phyloP scores from a whole-genome alignment of 1,140 invertebrate genomes.

The Meloidogyne hapla region DNA sequence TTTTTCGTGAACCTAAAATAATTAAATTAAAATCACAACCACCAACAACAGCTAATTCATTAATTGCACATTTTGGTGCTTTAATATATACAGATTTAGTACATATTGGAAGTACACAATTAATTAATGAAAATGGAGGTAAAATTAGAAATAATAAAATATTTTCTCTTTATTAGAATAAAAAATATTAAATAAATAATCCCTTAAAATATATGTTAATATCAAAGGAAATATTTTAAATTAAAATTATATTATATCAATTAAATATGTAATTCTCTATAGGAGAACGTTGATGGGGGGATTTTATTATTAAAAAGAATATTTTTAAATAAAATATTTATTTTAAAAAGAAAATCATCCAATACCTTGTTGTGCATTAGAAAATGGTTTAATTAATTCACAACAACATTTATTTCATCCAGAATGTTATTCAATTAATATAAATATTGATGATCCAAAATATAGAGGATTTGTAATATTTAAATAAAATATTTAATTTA shows the following conservation, averaged over 20 bases:
- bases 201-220: too few species aligned
- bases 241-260: too few species aligned
- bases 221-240: too few species aligned
- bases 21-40: not conserved
- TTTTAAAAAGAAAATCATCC: slow-evolving; percentile 1
- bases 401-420: slow-evolving; percentile 55
- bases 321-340: not conserved
- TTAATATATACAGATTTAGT: slow-evolving; percentile 52
- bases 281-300: too few species aligned
- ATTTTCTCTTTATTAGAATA: slow-evolving; percentile 1
- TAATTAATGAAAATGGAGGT: slow-evolving; percentile 20
- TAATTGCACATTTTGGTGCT: slow-evolving; percentile 45
- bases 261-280: too few species aligned
- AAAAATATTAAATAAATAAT: not conserved
- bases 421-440: slow-evolving; percentile 56
- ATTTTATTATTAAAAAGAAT: too few species aligned
- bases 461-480: slow-evolving; percentile 43
- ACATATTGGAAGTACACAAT: slow-evolving; percentile 49
- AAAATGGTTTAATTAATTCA: slow-evolving; percentile 10
- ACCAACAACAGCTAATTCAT: slow-evolving; percentile 27
- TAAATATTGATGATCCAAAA: slow-evolving; percentile 45
- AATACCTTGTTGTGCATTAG: slow-evolving; percentile 22
- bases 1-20: slow-evolving; percentile 45
- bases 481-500: slow-evolving; percentile 35
- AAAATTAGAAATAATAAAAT: too few species aligned